Evolutionary conservation across 2,113 vertebrate species (phyloP).

Genomic region (Sorex araneus): DNA sequence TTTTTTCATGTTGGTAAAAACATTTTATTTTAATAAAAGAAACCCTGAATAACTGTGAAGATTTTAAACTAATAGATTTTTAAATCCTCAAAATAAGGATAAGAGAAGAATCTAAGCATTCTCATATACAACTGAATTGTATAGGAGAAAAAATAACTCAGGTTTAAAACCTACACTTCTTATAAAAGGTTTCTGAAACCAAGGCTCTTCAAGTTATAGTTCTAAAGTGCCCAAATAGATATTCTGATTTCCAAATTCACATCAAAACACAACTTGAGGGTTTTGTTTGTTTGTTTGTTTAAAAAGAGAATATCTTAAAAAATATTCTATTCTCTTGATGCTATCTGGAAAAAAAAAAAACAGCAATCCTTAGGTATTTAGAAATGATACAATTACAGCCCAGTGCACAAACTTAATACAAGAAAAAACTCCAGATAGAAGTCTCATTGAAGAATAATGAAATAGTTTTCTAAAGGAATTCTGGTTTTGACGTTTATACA

Average conservation of each 20-base stretch:
- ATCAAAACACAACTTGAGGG: conserved; percentile 13
- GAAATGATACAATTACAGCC: conserved; percentile 56
- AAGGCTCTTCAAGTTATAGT: background rate
- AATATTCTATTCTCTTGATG: background rate
- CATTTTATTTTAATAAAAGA: conserved; percentile 42
- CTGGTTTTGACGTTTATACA: background rate
- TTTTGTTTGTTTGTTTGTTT: too few relatives aligned
- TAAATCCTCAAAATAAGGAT: background rate
- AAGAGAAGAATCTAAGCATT: background rate
- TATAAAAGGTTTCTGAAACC: background rate
- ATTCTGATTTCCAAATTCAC: conserved; percentile 58
- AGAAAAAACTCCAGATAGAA: background rate
- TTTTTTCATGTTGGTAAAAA: background rate
- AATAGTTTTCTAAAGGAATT: conserved; percentile 10
- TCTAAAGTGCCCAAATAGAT: background rate
- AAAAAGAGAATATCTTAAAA: background rate
- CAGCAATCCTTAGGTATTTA: background rate
- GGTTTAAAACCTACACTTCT: conserved; percentile 35
- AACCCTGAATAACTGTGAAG: background rate
- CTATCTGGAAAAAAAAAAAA: conserved; percentile 68
- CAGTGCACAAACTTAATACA: background rate
- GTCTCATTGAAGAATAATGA: background rate
- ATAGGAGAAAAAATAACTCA: conserved; percentile 31
- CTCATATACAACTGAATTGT: conserved; percentile 1
- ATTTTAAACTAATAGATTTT: conserved; percentile 31